Evolutionary conservation across 2,113 vertebrate species (phyloP).

Genomic region (Antennarius striatus): DNA sequence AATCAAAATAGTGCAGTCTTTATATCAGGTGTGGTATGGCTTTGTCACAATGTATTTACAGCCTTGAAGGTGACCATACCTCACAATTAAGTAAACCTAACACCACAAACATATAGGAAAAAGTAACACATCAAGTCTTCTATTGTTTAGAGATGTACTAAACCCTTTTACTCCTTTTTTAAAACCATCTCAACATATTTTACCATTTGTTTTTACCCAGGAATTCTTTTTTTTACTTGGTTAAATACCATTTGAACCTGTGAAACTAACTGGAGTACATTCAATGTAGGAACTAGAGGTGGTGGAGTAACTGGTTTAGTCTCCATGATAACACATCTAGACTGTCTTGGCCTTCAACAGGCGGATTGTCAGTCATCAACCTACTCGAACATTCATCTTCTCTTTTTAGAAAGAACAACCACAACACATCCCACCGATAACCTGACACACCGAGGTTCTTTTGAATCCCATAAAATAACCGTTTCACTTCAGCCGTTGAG

Average conservation of each 20-base stretch:
- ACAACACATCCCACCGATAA: not conserved
- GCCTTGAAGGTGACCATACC: slow-evolving; percentile 10
- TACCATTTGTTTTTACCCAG: not conserved
- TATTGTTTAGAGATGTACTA: too few relatives aligned
- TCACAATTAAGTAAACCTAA: not conserved
- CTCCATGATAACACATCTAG: slow-evolving; percentile 7
- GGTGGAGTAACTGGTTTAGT: slow-evolving; percentile 6
- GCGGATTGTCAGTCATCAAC: slow-evolving; percentile 21
- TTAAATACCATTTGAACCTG: slow-evolving; percentile 25
- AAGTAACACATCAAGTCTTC: too few relatives aligned
- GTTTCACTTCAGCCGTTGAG: slow-evolving; percentile 95
- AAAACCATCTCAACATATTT: too few relatives aligned
- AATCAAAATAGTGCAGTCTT: slow-evolving; percentile 36
- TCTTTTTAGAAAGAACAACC: not conserved
- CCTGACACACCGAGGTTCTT: not conserved
- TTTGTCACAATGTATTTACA: slow-evolving; percentile 20
- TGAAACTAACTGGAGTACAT: slow-evolving; percentile 36
- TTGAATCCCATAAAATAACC: slow-evolving; percentile 17
- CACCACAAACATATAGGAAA: too few relatives aligned
- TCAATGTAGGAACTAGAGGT: slow-evolving; percentile 38
- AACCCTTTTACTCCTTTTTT: too few relatives aligned
- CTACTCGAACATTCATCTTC: not conserved
- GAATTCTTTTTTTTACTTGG: slow-evolving; percentile 10
- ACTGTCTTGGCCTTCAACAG: slow-evolving; percentile 4
- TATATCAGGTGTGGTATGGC: slow-evolving; percentile 26